Percentiles rank a stretch among this genome's conserved stretches.
Evolutionary conservation across 2,113 vertebrate genomes (phyloP).

Genomic region (Scomber japonicus): DNA sequence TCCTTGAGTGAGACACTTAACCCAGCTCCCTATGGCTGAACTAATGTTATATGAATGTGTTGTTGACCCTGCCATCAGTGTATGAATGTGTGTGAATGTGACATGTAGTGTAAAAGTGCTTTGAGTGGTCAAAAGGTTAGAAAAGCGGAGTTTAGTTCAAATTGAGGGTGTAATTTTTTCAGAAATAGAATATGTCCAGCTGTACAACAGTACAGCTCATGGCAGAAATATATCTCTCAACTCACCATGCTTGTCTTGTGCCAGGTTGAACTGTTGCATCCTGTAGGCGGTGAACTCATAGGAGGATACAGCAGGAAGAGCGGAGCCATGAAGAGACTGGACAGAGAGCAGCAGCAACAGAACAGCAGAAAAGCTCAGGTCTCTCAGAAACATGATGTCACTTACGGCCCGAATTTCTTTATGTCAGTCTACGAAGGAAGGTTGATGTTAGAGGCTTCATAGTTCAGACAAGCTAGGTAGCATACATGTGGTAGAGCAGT

Average conservation of each 20-base stretch:
- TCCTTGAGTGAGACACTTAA: too few relatives aligned
- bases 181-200: too few relatives aligned
- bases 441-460: background rate
- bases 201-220: too few relatives aligned
- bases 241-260: constrained; percentile 78
- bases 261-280: constrained; percentile 86
- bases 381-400: constrained; percentile 56
- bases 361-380: background rate
- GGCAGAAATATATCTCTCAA: background rate
- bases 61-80: too few relatives aligned
- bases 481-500: background rate
- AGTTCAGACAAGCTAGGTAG: background rate
- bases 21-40: too few relatives aligned
- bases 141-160: too few relatives aligned
- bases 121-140: too few relatives aligned
- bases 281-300: constrained; percentile 85
- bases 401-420: background rate
- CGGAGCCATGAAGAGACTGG: constrained; percentile 65
- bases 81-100: too few relatives aligned
- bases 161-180: too few relatives aligned
- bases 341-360: constrained; percentile 74
- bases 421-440: constrained; percentile 10
- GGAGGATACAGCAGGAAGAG: constrained; percentile 75
- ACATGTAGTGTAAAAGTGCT: too few relatives aligned
- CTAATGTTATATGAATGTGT: too few relatives aligned